A percentile compares a stretch with the other conserved stretches of the same genome.
Evolutionary conservation across 2,888 invertebrate species (phyloP).

Genomic region (Sialis fuliginosa): DNA sequence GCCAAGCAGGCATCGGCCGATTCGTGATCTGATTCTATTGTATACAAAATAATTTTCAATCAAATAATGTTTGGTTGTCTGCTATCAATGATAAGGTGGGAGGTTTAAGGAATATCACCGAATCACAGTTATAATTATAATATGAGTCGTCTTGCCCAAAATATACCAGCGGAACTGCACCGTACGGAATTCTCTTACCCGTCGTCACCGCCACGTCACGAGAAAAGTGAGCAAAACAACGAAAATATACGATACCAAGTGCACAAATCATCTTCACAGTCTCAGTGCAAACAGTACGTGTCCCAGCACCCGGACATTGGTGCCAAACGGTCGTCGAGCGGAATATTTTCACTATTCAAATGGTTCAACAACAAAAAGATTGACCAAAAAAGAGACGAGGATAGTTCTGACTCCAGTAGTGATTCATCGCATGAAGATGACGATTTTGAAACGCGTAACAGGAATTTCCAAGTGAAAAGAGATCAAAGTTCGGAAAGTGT

Average conservation of each 20-base stretch:
- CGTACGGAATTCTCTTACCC: background rate
- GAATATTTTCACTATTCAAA: slow-evolving; percentile 44
- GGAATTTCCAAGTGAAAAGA: slow-evolving; percentile 12
- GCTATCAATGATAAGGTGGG: no score
- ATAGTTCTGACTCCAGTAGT: slow-evolving; percentile 10
- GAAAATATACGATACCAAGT: background rate
- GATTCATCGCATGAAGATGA: slow-evolving; percentile 10
- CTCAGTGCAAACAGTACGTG: background rate
- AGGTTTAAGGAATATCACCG: no score
- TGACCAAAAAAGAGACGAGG: slow-evolving; percentile 5
- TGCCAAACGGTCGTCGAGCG: slow-evolving; percentile 18
- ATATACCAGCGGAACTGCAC: background rate
- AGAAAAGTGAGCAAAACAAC: background rate
- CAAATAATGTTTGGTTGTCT: no score
- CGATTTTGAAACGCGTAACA: background rate
- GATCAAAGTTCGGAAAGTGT: slow-evolving; percentile 40
- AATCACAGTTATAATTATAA: no score
- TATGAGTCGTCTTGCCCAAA: background rate
- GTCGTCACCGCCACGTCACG: background rate
- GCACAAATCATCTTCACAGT: background rate
- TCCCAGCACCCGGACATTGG: background rate
- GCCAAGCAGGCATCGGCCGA: no score
- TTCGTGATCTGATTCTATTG: no score
- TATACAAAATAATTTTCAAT: no score
- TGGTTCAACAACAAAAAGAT: slow-evolving; percentile 43